Evolutionary conservation across 2,797 vertebrate genomes (phyloP), one percentile per base, ranked within the genome.

Genomic region (Pipistrellus nathusii): DNA sequence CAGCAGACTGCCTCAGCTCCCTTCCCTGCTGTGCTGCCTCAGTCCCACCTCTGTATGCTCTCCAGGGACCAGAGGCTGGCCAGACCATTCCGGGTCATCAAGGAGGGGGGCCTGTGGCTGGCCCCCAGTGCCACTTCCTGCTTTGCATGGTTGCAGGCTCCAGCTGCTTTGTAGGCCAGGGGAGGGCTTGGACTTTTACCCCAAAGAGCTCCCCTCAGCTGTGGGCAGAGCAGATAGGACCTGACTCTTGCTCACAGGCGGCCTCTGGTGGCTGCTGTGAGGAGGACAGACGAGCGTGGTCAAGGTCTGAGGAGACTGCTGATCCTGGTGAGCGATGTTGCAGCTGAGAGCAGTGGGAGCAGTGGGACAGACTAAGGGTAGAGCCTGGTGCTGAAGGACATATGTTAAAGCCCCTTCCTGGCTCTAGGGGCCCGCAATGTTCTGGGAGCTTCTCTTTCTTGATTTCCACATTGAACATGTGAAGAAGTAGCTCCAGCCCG

Each of bases 201-300:
- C 32, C 0, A 21, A 11, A 12, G 44, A 72, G 21, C 57, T 48
- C 32, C 32, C 68, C 57, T 27, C 27, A 8, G 41, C 32, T 25
- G 57, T 17, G 15, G 53, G 30, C 23, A 30, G 38, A 12, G 53
- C 21, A 8, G 44, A 38, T 8, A 0, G 32, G 62, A 23, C 57
- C 44, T 15, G 23, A 64, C 35, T 25, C 2, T 0, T 46, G 44
- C 44, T 55, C 81, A 11, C 13, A 0, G 66, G 30, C 3, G 30
- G 73, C 35, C 44, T 66, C 75, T 84, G 62, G 86, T 66, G 73
- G 53, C 30, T 6, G 21, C 35, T 27, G 3, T 4, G 8, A 38
- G 69, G 25, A 51, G 53, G 35, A 44, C 12, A 30, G 41, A 12
- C 44, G 2, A 32, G 64, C 4, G 17, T 32, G 64, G 64, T 9